Percentiles rank a stretch among this genome's conserved stretches.
Evolutionary conservation across 64 coral and sea anemone genomes (phyloP).

Genomic region (Catalaphyllia jardinei): DNA sequence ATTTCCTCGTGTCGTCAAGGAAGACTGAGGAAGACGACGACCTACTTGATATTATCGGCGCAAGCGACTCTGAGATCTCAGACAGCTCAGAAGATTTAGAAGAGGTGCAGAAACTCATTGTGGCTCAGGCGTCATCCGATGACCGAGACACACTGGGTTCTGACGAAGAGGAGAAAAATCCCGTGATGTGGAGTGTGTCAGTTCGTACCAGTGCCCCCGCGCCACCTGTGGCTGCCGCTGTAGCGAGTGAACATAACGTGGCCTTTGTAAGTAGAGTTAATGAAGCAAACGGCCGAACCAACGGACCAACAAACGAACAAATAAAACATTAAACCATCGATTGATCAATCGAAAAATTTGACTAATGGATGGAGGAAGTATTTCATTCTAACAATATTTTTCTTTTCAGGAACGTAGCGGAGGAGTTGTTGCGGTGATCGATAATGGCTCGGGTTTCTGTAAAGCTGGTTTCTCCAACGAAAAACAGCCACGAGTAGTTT

Average conservation of each 20-base stretch:
- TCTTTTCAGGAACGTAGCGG: constrained; percentile 55
- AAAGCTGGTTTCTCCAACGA: constrained; percentile 91
- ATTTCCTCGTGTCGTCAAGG: not conserved
- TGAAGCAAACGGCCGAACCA: too few relatives aligned
- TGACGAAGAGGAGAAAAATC: constrained; percentile 30
- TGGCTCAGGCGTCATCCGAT: constrained; percentile 6
- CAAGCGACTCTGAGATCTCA: constrained; percentile 22
- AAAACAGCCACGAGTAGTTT: constrained; percentile 68
- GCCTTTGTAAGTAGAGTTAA: constrained; percentile 26
- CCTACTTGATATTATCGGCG: constrained; percentile 59
- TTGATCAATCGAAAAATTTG: too few relatives aligned
- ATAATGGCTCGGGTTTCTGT: constrained; percentile 92
- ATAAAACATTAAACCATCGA: not conserved
- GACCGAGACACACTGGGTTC: constrained; percentile 45
- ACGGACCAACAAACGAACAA: too few relatives aligned
- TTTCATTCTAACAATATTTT: not conserved
- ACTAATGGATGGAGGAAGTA: too few relatives aligned
- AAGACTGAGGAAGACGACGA: constrained; percentile 43
- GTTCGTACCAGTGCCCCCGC: constrained; percentile 36
- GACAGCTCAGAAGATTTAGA: constrained; percentile 2
- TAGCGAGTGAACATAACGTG: constrained; percentile 18
- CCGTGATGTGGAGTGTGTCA: constrained; percentile 37
- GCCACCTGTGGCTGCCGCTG: constrained; percentile 18
- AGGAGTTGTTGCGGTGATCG: constrained; percentile 78
- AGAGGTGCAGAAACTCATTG: constrained; percentile 14